Percentiles rank a stretch among this genome's conserved stretches.
These are phyloP conservation scores for Nerophis ophidion DNA, from an alignment of 2,113 vertebrate genomes.

Conservation along the genomic window DNA sequence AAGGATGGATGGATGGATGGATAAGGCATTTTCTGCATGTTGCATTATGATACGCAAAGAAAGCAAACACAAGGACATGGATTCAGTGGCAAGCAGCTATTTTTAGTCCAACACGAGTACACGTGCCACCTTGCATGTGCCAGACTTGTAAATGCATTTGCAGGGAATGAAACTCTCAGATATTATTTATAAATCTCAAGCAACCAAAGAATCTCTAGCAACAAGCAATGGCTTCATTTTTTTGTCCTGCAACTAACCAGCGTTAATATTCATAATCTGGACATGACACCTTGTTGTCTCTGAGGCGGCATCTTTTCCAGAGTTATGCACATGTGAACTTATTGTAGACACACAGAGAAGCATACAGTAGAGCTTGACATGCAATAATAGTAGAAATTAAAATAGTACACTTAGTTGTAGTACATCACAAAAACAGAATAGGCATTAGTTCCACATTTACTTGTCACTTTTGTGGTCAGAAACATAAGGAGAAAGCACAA, in stretches of 20 bases:
- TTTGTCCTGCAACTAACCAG: constrained; percentile 22
- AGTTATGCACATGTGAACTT: constrained; percentile 22
- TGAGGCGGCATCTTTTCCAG: constrained; percentile 1
- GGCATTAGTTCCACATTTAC: too few relatives aligned
- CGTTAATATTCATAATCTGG: constrained; percentile 7
- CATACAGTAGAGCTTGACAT: neutral
- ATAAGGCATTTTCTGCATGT: constrained; percentile 2
- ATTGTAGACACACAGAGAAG: constrained; percentile 7
- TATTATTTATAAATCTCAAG: constrained; percentile 64
- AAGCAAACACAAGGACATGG: constrained; percentile 11
- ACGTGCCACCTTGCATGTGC: constrained; percentile 57
- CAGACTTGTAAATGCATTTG: constrained; percentile 48
- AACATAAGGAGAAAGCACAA: too few relatives aligned
- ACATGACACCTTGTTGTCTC: constrained; percentile 1
- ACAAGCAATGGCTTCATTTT: constrained; percentile 1
- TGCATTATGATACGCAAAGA: constrained; percentile 31
- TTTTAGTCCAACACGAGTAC: constrained; percentile 51
- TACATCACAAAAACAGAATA: too few relatives aligned
- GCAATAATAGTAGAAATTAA: too few relatives aligned
- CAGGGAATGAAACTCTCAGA: constrained; percentile 43
- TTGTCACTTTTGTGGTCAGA: too few relatives aligned
- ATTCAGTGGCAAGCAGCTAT: constrained; percentile 30
- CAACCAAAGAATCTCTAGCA: constrained; percentile 7
- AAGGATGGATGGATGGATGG: too few relatives aligned
- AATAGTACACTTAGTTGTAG: too few relatives aligned